Evolutionary conservation across 2,113 vertebrate genomes (phyloP).

Genomic region (Pristiophorus japonicus): DNA sequence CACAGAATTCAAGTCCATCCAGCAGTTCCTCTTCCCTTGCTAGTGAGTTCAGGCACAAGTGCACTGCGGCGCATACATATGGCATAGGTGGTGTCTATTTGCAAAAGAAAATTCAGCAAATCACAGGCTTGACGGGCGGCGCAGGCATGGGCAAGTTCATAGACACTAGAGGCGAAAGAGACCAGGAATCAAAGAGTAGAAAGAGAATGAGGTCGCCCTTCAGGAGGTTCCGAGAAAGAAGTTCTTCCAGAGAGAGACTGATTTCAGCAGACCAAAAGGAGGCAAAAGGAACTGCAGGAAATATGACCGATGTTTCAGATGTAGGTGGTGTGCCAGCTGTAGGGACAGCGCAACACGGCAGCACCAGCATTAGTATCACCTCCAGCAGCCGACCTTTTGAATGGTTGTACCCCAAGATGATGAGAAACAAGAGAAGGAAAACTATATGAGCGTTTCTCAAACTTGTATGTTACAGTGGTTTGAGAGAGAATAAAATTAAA

Average conservation of each 20-base stretch:
- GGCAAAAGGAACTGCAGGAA: constrained; percentile 45
- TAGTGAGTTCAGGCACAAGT: constrained; percentile 74
- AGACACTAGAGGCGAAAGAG: background rate
- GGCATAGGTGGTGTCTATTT: constrained; percentile 92
- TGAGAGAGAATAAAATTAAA: background rate
- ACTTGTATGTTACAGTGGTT: background rate
- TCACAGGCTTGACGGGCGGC: constrained; percentile 62
- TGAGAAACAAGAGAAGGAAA: constrained; percentile 62
- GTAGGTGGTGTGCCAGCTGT: constrained; percentile 42
- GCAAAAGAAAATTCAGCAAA: constrained; percentile 71
- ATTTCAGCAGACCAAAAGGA: constrained; percentile 48
- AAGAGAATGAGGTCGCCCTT: constrained; percentile 57
- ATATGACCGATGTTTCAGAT: constrained; percentile 48
- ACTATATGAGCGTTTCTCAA: constrained; percentile 51
- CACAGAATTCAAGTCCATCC: constrained; percentile 70
- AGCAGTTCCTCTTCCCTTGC: constrained; percentile 76
- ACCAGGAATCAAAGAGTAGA: constrained; percentile 52
- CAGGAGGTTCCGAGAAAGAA: constrained; percentile 70
- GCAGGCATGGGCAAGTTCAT: constrained; percentile 44
- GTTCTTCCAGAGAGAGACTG: constrained; percentile 69
- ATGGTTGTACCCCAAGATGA: constrained; percentile 54
- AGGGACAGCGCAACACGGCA: constrained; percentile 54
- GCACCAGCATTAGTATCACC: constrained; percentile 53
- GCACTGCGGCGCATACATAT: constrained; percentile 69
- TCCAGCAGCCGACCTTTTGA: constrained; percentile 52